Percentiles rank a stretch among this genome's conserved stretches.
Conservation (phyloP, 2,888 invertebrate genomes). For the Chymomyza fuscimana region DNA sequence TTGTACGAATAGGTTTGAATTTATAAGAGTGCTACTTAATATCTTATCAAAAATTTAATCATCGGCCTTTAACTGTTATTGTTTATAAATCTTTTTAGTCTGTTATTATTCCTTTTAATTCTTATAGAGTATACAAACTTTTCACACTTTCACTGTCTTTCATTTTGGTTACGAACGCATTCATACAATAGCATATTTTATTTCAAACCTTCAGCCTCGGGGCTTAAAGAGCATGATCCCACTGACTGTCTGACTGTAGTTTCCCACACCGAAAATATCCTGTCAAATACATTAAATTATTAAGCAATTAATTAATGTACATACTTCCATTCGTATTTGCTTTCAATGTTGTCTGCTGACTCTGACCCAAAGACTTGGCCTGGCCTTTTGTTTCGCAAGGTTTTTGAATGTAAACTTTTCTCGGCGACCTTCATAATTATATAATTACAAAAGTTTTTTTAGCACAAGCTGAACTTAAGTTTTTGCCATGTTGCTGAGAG, state of each 20-base stretch:
- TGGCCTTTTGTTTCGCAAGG: not conserved
- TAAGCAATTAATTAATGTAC: slow-evolving; percentile 67
- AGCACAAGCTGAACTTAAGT: slow-evolving; percentile 29
- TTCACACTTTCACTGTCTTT: not conserved
- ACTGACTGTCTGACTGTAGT: not conserved
- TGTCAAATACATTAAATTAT: slow-evolving; percentile 52
- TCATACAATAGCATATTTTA: not conserved
- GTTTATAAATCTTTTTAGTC: too few relatives aligned
- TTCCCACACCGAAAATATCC: not conserved
- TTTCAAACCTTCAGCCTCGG: not conserved
- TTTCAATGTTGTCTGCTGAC: not conserved
- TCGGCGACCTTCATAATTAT: slow-evolving; percentile 70
- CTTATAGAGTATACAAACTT: not conserved
- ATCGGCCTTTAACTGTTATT: too few relatives aligned
- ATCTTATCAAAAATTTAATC: too few relatives aligned
- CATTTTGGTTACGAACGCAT: not conserved
- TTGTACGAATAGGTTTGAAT: too few relatives aligned
- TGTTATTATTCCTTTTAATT: not conserved
- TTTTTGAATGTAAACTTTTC: slow-evolving; percentile 25
- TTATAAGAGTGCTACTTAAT: too few relatives aligned
- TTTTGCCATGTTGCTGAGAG: slow-evolving; percentile 9
- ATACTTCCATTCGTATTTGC: slow-evolving; percentile 53
- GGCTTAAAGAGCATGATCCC: not conserved
- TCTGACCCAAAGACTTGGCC: not conserved
- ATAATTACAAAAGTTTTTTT: slow-evolving; percentile 64